phyloP scores from a whole-genome alignment of 2,888 invertebrate genomes.

The Drosophila antonietae region DNA sequence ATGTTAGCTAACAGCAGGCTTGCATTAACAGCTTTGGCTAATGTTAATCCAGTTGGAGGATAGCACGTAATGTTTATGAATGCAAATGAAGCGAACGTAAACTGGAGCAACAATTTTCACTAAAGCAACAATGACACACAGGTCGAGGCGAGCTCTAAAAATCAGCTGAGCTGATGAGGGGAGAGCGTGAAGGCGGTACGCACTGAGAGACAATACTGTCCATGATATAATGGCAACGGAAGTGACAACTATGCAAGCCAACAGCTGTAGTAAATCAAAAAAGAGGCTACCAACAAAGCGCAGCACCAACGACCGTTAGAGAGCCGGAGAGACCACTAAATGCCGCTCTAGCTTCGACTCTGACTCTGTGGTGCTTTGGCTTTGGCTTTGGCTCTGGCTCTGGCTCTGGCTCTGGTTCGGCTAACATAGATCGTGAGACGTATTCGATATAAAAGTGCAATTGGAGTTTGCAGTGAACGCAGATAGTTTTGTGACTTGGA shows the following conservation, averaged over 20 bases:
- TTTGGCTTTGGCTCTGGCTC: slow-evolving; percentile 13
- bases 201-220: slow-evolving; percentile 52
- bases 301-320: slow-evolving; percentile 40
- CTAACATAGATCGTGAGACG: slow-evolving; percentile 18
- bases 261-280: slow-evolving; percentile 76
- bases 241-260: slow-evolving; percentile 54
- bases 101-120: slow-evolving; percentile 55
- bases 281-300: slow-evolving; percentile 51
- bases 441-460: slow-evolving; percentile 79
- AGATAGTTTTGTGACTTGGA: slow-evolving; percentile 74
- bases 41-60: slow-evolving; percentile 8
- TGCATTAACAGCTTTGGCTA: background rate
- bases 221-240: slow-evolving; percentile 77
- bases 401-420: slow-evolving; percentile 4
- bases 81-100: slow-evolving; percentile 38
- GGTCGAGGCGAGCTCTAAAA: slow-evolving; percentile 49
- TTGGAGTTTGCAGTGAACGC: slow-evolving; percentile 67
- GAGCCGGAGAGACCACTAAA: slow-evolving; percentile 37
- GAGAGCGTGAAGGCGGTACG: background rate
- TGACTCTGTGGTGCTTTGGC: slow-evolving; percentile 1
- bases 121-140: slow-evolving; percentile 41
- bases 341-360: slow-evolving; percentile 20
- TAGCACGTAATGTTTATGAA: slow-evolving; percentile 38
- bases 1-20: slow-evolving; percentile 17
- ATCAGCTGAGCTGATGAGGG: slow-evolving; percentile 33